A percentile compares a stretch with the other conserved stretches of the same genome.
Conservation (phyloP, 2,113 vertebrate genomes). For the Lepus europaeus region DNA sequence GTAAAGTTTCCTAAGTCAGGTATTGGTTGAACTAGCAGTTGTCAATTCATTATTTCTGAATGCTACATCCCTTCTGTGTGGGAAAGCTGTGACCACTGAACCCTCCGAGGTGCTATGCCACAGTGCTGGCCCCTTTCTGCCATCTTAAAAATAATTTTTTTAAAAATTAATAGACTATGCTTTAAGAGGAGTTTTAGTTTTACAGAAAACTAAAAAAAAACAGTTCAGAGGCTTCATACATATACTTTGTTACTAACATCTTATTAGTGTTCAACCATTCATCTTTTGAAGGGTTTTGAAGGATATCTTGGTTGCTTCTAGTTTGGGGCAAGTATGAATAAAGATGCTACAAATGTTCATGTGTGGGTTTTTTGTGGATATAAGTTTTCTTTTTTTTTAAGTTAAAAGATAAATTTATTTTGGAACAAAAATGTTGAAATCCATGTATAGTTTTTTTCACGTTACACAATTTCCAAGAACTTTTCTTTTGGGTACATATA, state of each 20-base stretch:
- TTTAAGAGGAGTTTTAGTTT: constrained; percentile 37
- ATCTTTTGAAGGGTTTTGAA: neutral
- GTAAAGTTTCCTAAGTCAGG: constrained; percentile 22
- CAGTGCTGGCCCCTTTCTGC: neutral
- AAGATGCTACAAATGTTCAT: neutral
- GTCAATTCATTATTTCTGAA: constrained; percentile 9
- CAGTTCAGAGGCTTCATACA: neutral
- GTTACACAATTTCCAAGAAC: too few relatives aligned
- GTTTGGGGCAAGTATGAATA: constrained; percentile 36
- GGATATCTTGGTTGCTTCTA: constrained; percentile 13
- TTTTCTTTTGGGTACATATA: too few relatives aligned
- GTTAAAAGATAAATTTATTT: too few relatives aligned
- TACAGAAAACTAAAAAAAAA: constrained; percentile 17
- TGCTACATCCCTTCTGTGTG: neutral
- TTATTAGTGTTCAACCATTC: neutral
- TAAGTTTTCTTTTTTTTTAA: too few relatives aligned
- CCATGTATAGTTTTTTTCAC: too few relatives aligned
- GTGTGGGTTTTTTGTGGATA: neutral
- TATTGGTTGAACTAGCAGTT: neutral
- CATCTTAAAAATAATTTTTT: constrained; percentile 22
- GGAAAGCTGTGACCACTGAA: constrained; percentile 27
- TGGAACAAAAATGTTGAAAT: too few relatives aligned
- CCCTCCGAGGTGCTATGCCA: too few relatives aligned
- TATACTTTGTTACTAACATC: constrained; percentile 14
- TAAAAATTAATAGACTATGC: neutral